Conservation (phyloP, 2,888 invertebrate genomes). For the Cenopis cana region DNA sequence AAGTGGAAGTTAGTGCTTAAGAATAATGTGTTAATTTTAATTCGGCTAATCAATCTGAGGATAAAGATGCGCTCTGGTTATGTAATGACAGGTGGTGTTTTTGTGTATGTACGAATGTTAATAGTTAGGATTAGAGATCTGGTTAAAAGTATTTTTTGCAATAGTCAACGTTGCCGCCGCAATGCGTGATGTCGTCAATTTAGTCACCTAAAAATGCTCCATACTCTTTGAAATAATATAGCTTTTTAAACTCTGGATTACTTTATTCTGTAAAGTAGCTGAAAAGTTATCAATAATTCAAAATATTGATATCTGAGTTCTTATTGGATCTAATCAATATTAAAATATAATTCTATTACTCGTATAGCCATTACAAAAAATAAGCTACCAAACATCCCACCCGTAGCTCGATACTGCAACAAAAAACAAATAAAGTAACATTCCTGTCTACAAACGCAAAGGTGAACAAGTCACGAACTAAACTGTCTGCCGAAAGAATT, state of each 20-base stretch:
- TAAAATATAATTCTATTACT: background rate
- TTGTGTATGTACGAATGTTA: slow-evolving; percentile 23
- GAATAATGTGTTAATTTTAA: slow-evolving; percentile 35
- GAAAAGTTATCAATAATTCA: background rate
- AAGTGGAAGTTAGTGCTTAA: background rate
- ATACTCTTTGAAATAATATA: background rate
- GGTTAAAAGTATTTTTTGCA: slow-evolving; percentile 20
- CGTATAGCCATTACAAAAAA: slow-evolving; percentile 12
- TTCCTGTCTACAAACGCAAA: slow-evolving; percentile 40
- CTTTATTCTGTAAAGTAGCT: too few species aligned
- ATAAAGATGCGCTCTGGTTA: slow-evolving; percentile 48
- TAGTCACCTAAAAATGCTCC: background rate
- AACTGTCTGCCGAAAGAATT: slow-evolving; percentile 39
- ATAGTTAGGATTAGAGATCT: slow-evolving; percentile 30
- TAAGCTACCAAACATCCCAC: slow-evolving; percentile 3
- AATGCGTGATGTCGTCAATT: background rate
- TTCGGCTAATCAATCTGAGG: slow-evolving; percentile 49
- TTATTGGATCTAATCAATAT: background rate
- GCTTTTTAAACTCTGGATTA: too few species aligned
- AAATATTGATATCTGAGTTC: background rate
- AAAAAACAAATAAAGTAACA: slow-evolving; percentile 41
- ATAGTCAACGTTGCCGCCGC: background rate
- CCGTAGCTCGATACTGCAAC: slow-evolving; percentile 19
- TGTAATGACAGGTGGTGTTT: slow-evolving; percentile 45
- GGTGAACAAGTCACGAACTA: slow-evolving; percentile 44